Percentiles rank a stretch among this genome's conserved stretches.
These are phyloP conservation scores for Peromyscus nudipes DNA, from an alignment of 2,797 vertebrate species.

Conservation along the genomic window DNA sequence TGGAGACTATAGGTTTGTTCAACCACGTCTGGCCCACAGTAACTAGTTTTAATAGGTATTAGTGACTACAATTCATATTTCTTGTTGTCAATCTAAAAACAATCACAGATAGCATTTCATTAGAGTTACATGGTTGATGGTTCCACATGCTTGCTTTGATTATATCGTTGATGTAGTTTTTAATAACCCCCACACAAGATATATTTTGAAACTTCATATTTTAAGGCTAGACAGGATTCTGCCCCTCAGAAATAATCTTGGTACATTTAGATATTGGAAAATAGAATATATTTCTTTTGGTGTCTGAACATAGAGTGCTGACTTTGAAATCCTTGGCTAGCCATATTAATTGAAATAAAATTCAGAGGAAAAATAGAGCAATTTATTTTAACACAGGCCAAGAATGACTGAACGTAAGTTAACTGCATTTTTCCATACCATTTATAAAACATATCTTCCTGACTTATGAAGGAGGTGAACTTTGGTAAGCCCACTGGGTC, in stretches of 20 bases:
- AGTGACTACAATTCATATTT: not conserved
- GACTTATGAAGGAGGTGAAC: not conserved
- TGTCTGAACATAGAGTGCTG: conserved; percentile 22
- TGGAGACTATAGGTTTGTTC: not conserved
- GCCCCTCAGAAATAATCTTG: not conserved
- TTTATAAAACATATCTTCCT: conserved; percentile 67
- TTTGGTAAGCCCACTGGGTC: not conserved
- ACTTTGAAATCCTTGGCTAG: conserved; percentile 67
- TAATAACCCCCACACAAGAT: not conserved
- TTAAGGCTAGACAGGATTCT: not conserved
- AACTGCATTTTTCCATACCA: conserved; percentile 45
- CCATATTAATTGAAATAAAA: conserved; percentile 70
- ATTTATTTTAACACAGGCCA: conserved; percentile 50
- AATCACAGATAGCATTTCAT: not conserved
- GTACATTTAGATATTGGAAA: conserved; percentile 39
- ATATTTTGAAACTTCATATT: conserved; percentile 27
- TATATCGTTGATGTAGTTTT: not conserved
- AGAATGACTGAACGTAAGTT: conserved; percentile 9
- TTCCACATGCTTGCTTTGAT: not conserved
- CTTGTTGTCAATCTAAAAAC: not conserved
- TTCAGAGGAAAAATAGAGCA: conserved; percentile 44
- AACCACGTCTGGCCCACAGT: not conserved
- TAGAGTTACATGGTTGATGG: not conserved
- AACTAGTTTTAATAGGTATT: not conserved
- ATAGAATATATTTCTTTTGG: conserved; percentile 20